Conservation (phyloP, 1,140 invertebrate species). For the Trichoplusia ni region DNA sequence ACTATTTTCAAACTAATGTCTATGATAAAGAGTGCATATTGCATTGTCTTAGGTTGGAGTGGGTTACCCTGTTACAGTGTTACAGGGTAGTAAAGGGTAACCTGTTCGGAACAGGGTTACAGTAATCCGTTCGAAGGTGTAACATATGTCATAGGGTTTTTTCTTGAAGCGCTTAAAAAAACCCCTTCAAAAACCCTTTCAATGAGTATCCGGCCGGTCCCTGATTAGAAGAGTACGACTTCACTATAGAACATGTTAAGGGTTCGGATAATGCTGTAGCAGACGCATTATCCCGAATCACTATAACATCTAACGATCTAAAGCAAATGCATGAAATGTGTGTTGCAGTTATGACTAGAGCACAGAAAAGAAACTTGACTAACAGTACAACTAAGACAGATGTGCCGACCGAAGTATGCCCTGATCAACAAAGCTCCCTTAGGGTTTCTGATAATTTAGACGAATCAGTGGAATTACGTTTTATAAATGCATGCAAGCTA, state of each 20-base stretch:
- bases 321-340: constrained; percentile 35
- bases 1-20: too few species aligned
- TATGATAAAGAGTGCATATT: too few species aligned
- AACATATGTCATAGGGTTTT: constrained; percentile 28
- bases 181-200: too few species aligned
- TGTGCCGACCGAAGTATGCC: constrained; percentile 3
- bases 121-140: constrained; percentile 33
- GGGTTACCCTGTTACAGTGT: too few species aligned
- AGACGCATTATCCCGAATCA: constrained; percentile 36
- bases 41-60: too few species aligned
- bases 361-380: constrained; percentile 6
- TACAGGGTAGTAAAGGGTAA: too few species aligned
- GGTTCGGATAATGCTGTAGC: constrained; percentile 53
- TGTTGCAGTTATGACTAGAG: constrained; percentile 36
- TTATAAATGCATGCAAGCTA: constrained; percentile 20
- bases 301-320: constrained; percentile 2
- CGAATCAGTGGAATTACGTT: constrained; percentile 33
- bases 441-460: constrained; percentile 31
- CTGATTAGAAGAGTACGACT: constrained; percentile 30
- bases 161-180: too few species aligned
- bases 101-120: too few species aligned
- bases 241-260: constrained; percentile 50
- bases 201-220: too few species aligned
- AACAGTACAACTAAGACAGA: background rate
- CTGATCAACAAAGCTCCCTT: constrained; percentile 4